A percentile compares a stretch with the other conserved stretches of the same genome.
phyloP scores from a whole-genome alignment of 2,888 invertebrate species.

The Halocaridina rubra region DNA sequence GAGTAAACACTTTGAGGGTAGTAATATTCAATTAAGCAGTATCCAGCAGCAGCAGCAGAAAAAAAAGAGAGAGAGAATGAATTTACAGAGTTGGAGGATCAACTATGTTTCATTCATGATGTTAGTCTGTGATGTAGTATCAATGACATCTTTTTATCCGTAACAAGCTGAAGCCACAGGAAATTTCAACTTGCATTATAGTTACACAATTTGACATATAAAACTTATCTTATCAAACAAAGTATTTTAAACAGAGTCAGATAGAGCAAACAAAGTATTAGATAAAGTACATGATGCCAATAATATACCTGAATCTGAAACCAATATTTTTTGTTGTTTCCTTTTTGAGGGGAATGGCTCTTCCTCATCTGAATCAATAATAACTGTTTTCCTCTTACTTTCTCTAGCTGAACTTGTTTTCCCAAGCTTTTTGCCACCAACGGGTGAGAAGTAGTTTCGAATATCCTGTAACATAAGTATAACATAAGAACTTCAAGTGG shows the following conservation, averaged over 20 bases:
- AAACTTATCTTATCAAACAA: too few relatives aligned
- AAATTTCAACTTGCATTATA: too few relatives aligned
- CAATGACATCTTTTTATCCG: neutral
- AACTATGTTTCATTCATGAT: neutral
- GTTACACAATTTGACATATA: too few relatives aligned
- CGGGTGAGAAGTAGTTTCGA: constrained; percentile 32
- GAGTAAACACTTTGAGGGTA: neutral
- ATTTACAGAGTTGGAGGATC: neutral
- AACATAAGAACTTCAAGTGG: too few relatives aligned
- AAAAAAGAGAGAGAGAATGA: neutral
- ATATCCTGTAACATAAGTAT: constrained; percentile 62
- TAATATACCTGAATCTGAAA: constrained; percentile 57
- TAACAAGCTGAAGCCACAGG: neutral
- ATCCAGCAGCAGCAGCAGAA: neutral
- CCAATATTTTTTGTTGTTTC: constrained; percentile 30
- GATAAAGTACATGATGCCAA: too few relatives aligned
- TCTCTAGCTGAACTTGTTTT: neutral
- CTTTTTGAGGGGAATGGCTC: constrained; percentile 25
- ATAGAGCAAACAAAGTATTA: too few relatives aligned
- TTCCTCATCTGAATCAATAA: constrained; percentile 60
- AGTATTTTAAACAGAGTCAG: too few relatives aligned
- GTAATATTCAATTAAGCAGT: neutral
- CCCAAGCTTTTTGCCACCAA: constrained; percentile 6
- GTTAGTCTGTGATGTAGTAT: neutral
- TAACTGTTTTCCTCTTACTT: constrained; percentile 32